A percentile compares a stretch with the other conserved stretches of the same genome.
Evolutionary conservation across 2,888 invertebrate species (phyloP).

Genomic region (Acronicta psi): DNA sequence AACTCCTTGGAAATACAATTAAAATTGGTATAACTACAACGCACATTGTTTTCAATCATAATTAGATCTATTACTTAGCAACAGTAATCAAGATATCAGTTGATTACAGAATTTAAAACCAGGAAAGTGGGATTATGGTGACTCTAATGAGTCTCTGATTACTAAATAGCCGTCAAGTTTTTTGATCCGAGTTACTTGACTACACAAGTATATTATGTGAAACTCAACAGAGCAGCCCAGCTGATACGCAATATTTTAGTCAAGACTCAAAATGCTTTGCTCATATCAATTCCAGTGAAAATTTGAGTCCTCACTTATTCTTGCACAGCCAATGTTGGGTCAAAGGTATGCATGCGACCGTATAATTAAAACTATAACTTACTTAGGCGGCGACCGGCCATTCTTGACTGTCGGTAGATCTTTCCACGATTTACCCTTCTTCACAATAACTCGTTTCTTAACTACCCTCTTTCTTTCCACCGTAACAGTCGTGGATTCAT

Average conservation of each 20-base stretch:
- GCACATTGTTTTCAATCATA: too few species aligned
- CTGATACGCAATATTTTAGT: background rate
- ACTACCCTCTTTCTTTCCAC: conserved; percentile 78
- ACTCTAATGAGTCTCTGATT: conserved; percentile 39
- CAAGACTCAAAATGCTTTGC: background rate
- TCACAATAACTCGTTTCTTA: conserved; percentile 75
- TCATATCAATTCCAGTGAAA: background rate
- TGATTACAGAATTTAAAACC: conserved; percentile 41
- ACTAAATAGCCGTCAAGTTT: conserved; percentile 12
- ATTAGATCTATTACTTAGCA: conserved; percentile 4
- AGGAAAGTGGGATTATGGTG: conserved; percentile 31
- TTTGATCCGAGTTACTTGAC: conserved; percentile 2
- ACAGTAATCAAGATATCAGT: conserved; percentile 18
- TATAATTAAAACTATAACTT: conserved; percentile 24
- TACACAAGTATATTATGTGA: background rate
- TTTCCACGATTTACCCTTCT: conserved; percentile 78
- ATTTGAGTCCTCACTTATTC: background rate
- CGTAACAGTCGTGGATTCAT: conserved; percentile 79
- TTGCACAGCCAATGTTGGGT: conserved; percentile 21
- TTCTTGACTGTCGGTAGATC: conserved; percentile 76
- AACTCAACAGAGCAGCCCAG: background rate
- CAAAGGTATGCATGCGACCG: conserved; percentile 20
- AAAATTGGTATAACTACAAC: too few species aligned
- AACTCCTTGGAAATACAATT: too few species aligned
- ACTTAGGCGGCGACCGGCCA: conserved; percentile 77